These are phyloP conservation scores for Heliangelus exortis DNA, from an alignment of 2,797 vertebrate genomes.

Conservation along the genomic window DNA sequence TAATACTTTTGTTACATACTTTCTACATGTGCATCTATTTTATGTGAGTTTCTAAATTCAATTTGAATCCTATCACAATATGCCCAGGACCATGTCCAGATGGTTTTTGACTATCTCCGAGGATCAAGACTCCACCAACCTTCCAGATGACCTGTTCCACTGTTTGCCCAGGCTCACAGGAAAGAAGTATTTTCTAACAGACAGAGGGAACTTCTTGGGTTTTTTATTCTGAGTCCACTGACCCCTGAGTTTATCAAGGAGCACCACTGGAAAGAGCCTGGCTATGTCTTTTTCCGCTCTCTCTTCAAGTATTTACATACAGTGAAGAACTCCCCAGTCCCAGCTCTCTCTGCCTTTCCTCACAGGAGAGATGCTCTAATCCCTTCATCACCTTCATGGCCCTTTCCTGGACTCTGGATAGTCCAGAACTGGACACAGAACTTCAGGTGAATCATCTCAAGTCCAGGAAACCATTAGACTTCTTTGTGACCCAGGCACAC, in stretches of 20 bases:
- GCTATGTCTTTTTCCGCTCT: background rate
- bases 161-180: background rate
- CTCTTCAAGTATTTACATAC: background rate
- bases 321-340: background rate
- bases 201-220: background rate
- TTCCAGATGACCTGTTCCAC: background rate
- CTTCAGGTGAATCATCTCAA: background rate
- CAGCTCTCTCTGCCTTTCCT: background rate
- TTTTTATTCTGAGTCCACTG: background rate
- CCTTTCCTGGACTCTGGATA: background rate
- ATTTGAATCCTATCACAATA: background rate
- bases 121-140: background rate
- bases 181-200: background rate
- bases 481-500: background rate
- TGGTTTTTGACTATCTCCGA: background rate
- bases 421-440: background rate
- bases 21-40: background rate
- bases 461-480: background rate
- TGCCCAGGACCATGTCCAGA: no score
- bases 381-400: no score
- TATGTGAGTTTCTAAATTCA: background rate
- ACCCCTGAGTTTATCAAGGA: background rate
- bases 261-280: background rate
- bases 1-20: background rate
- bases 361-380: background rate